Percentiles rank a stretch among this genome's conserved stretches.
phyloP scores from a whole-genome alignment of 2,797 vertebrate species.

The Pseudopleuronectes americanus region DNA sequence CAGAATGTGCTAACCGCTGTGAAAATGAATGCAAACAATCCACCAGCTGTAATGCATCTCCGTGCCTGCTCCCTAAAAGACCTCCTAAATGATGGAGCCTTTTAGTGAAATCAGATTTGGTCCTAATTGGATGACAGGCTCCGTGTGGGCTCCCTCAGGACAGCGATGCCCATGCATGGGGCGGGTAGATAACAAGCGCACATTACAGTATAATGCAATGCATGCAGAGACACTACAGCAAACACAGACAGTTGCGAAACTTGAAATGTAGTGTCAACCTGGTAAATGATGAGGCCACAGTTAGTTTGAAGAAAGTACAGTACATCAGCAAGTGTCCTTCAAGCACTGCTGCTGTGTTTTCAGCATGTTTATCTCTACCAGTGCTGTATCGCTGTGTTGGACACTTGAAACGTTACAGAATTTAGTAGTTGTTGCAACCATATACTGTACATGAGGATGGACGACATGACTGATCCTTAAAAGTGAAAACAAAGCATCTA shows the following conservation, averaged over 20 bases:
- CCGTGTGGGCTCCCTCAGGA: slow-evolving; percentile 61
- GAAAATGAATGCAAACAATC: slow-evolving; percentile 74
- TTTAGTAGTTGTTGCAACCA: neutral
- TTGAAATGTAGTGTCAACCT: slow-evolving; percentile 12
- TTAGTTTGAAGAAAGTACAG: slow-evolving; percentile 13
- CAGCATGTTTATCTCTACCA: slow-evolving; percentile 13
- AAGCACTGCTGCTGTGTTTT: slow-evolving; percentile 16
- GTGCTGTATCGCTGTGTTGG: slow-evolving; percentile 4
- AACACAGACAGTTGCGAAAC: slow-evolving; percentile 6
- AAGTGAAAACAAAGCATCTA: no score
- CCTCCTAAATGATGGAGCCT: slow-evolving; percentile 74
- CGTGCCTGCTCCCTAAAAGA: slow-evolving; percentile 69
- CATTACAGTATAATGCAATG: slow-evolving; percentile 32
- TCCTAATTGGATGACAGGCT: slow-evolving; percentile 74
- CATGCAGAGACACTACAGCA: slow-evolving; percentile 25
- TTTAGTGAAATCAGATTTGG: slow-evolving; percentile 80
- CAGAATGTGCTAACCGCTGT: slow-evolving; percentile 73
- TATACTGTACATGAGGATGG: neutral
- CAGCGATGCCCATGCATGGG: slow-evolving; percentile 49
- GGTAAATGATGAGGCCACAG: neutral
- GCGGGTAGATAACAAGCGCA: slow-evolving; percentile 43
- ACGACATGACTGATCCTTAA: neutral
- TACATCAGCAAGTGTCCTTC: slow-evolving; percentile 25
- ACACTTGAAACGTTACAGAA: slow-evolving; percentile 18
- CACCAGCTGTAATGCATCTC: slow-evolving; percentile 68